Base-by-base conservation (phyloP, 2,113 vertebrate genomes). In the Myrmecophaga tridactyla region DNA sequence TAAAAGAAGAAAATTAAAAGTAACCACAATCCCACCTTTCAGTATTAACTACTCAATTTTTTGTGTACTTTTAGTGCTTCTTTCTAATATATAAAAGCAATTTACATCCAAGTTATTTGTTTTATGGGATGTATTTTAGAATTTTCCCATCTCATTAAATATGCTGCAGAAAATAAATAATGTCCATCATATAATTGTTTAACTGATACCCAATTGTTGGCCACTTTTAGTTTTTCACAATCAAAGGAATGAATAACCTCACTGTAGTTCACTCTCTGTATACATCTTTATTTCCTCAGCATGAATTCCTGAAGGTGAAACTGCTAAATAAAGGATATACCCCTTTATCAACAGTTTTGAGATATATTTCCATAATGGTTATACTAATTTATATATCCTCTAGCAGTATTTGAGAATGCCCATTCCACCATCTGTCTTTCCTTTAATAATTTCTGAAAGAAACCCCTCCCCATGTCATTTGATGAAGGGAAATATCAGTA, bases 1-100 rank as follows among this genome's bases (percentile, higher is more conserved):
- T n/a, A n/a, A n/a, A n/a, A n/a, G n/a, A n/a, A n/a, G n/a, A n/a
- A n/a, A n/a, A n/a, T n/a, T n/a, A 53, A 17, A 53, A 53, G 14
- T 53, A 53, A 53, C 51, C 51, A n/a, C 65, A 88, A 58, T 78
- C 4, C 29, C 39, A 89, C 9, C 80, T 77, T 81, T 93, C 11
- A 85, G 18, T 36, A 76, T 76, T 89, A 78, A n/a, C 41, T 96
- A 25, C 27, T 95, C 8, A 51, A 62, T 70, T 86, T 86, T 80
- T 41, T 84, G 2, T 58, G 27, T 76, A 18, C 90, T 87, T 95
- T 10, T 90, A 63, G 48, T 67, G 41, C 53, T 80, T 88, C 25
- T 90, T 1, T 82, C 23, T 90, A 34, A 65, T 60, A 48, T 67
- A 27, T 69, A 58, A 62, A 46, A 73, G 14, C 15, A 46, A 9